Percentiles rank a stretch among this genome's conserved stretches.
phyloP scores from a whole-genome alignment of 2,888 invertebrate genomes.

The Baronia brevicornis region DNA sequence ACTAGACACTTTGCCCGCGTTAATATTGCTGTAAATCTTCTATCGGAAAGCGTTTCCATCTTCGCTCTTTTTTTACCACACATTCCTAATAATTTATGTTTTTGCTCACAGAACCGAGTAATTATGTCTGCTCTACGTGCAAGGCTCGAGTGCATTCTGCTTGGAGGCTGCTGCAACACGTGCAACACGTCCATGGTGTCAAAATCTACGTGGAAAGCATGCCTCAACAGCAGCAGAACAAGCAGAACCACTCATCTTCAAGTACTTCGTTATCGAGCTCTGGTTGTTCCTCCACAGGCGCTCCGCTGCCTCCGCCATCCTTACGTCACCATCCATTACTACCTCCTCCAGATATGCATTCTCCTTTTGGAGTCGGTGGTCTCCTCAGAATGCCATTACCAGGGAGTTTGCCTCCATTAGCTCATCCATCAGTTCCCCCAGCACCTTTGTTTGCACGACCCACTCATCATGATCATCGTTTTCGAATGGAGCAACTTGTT shows the following conservation, averaged over 20 bases:
- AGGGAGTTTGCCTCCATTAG: slow-evolving; percentile 75
- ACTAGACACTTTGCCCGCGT: slow-evolving; percentile 74
- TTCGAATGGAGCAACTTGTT: slow-evolving; percentile 89
- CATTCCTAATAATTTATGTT: slow-evolving; percentile 25
- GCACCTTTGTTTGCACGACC: slow-evolving; percentile 86
- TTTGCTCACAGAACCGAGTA: slow-evolving; percentile 88
- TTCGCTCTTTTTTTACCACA: slow-evolving; percentile 24
- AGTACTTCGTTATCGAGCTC: slow-evolving; percentile 76
- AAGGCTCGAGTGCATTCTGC: slow-evolving; percentile 94
- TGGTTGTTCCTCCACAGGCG: slow-evolving; percentile 69
- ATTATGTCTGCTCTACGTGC: slow-evolving; percentile 95
- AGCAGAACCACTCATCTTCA: slow-evolving; percentile 76
- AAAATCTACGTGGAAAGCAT: slow-evolving; percentile 89
- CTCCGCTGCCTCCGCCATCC: slow-evolving; percentile 76
- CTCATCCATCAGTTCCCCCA: slow-evolving; percentile 82
- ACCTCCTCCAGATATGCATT: slow-evolving; percentile 83
- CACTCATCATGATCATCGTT: slow-evolving; percentile 84
- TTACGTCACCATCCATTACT: slow-evolving; percentile 80
- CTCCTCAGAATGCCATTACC: slow-evolving; percentile 86
- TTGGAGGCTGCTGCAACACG: slow-evolving; percentile 96
- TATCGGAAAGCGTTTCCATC: slow-evolving; percentile 46
- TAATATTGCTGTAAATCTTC: slow-evolving; percentile 72
- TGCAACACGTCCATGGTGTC: slow-evolving; percentile 94
- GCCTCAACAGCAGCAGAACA: slow-evolving; percentile 51
- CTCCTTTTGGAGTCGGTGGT: slow-evolving; percentile 83